Evolutionary conservation across 2,888 invertebrate genomes (phyloP), one percentile per base, ranked within the genome.

Genomic region (Chalcosyrphus nemorum): DNA sequence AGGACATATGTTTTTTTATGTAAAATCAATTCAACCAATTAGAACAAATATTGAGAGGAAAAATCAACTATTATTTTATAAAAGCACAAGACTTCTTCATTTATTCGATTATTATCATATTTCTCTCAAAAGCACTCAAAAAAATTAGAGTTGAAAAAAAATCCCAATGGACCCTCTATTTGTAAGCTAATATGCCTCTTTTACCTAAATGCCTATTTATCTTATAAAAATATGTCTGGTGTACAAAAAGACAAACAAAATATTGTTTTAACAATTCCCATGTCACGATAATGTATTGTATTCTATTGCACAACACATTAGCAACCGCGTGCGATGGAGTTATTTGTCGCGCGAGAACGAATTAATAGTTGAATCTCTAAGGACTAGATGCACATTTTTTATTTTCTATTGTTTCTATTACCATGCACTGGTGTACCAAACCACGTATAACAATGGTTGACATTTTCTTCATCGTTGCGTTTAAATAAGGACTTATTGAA

Each of bases 131-230:
- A 75, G 75, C 75, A 81, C 81, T 81, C 29, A 68, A 4, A 47
- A 17, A 75, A 75, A 68, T 81, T 75, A 81, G 57, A 68, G 17
- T 61, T 17, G 11, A 35, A 32, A 29, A 2, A 27, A 65, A 81
- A 72, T 82, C 78, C 82, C 82, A 9, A 82, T 72, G 82, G 82
- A 61, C 82, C 59, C 19, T 54, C 54, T 59, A 68, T 72, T 13
- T 52, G 52, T 41, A 13, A 61, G 82, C 82, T 82, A 82, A 82
- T 82, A 82, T 72, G 71, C 35, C 50, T 57, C 59, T 52, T 71
- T 81, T 65, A 65, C 57, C 21, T 72, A 66, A 82, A 72, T 72
- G 66, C 66, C 66, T 72, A 59, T 56, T 72, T 59, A 43, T 50
- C 7, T 29, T 41, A 35, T 74, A 45, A 24, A 45, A 65, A 47